Conservation (phyloP, 1,140 invertebrate species). For the Papilio dardanus region DNA sequence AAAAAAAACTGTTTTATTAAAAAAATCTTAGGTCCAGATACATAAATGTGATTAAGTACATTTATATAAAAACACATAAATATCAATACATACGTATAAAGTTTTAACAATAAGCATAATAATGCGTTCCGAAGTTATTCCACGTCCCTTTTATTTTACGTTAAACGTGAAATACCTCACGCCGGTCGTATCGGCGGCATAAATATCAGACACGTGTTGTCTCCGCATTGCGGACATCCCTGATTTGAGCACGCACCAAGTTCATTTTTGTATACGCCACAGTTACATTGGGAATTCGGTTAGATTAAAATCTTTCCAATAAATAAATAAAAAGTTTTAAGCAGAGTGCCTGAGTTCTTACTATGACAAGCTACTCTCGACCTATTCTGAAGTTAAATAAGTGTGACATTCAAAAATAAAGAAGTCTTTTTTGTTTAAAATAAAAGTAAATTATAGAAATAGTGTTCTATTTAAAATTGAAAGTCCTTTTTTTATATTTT, state of each 20-base stretch:
- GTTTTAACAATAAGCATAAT: conserved; percentile 28
- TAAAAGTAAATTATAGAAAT: too few species aligned
- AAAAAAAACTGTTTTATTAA: too few species aligned
- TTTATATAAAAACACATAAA: not conserved
- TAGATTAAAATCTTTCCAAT: not conserved
- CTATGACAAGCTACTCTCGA: too few species aligned
- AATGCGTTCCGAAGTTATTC: conserved; percentile 20
- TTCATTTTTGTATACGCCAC: conserved; percentile 2
- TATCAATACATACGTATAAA: too few species aligned
- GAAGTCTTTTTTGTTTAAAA: too few species aligned
- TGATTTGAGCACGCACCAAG: conserved; percentile 34
- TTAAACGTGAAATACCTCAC: conserved; percentile 32
- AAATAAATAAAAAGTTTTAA: not conserved
- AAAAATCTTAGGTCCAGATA: too few species aligned
- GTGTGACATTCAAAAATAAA: too few species aligned
- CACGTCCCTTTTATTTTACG: conserved; percentile 37
- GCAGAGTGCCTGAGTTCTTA: too few species aligned
- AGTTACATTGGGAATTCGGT: not conserved
- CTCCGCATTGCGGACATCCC: conserved; percentile 34
- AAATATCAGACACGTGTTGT: conserved; percentile 38
- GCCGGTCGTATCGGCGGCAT: conserved; percentile 31
- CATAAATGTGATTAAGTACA: not conserved
- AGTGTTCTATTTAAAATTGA: too few species aligned
- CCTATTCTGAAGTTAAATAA: too few species aligned
- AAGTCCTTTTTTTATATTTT: too few species aligned